Evolutionary conservation across 2,797 vertebrate species (phyloP), one percentile per base, ranked within the genome.

Genomic region (Enteromius trimaculatus): DNA sequence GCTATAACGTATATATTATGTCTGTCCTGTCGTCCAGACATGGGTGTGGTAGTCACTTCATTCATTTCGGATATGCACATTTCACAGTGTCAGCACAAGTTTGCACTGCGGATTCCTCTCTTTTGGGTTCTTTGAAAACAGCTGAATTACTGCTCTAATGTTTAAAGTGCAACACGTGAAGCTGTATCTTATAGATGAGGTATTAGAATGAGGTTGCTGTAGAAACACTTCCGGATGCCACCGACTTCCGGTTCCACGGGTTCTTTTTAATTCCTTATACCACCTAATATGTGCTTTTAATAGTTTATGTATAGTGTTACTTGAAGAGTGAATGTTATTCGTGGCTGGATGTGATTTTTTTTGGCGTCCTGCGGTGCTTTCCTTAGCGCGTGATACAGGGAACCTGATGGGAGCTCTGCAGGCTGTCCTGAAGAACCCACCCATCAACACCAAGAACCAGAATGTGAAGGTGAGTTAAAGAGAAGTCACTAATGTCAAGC

Each of bases 391-490:
- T 88, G 81, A 91, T 88, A 99, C 96, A 96, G 98, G 98, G 85
- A 98, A 98, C 86, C 94, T 98, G 89, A 96, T 95, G 89, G 97
- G 96, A 31, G 98, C 98, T 4, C 92, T 99, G 8, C 97, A 98
- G 23, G 98, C 98, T 0, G 98, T 96, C 26, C 93, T 99, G 89
- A 99, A 99, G 92, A 99, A 99, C 86, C 98, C 98, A 34, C 98
- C 98, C 2, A 96, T 99, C 93, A 97, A 98, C 92, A 98, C 98
- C 17, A 99, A 99, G 94, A 99, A 97, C 92, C 98, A 99, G 90
- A 97, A 96, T 0, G 95, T 97, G 44, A 99, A 99, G 96, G 98
- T 99, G 87, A 93, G 86, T 60, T 49, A 31, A 76, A 19, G 14
- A 39, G 29, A 29, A 65, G 0, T 62, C 23, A 7, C 8, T 44